phyloP scores from a whole-genome alignment of 2,888 invertebrate species.

The Hypomecis atomaria region DNA sequence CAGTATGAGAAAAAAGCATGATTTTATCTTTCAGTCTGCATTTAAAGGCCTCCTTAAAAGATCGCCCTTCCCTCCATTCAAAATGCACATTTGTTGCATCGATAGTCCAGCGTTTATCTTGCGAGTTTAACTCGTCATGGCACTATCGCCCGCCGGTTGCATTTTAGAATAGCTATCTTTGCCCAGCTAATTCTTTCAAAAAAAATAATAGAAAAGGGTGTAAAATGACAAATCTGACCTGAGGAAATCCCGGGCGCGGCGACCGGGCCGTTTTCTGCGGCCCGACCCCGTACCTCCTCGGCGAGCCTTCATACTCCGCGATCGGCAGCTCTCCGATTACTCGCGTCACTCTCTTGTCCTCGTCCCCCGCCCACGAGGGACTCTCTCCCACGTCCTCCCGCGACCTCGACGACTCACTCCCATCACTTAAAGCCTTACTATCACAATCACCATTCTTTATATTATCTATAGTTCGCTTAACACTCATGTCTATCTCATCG shows the following conservation, averaged over 20 bases:
- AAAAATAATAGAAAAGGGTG: constrained; percentile 2
- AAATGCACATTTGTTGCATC: too few relatives aligned
- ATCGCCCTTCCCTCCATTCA: too few relatives aligned
- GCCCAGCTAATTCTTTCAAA: background rate
- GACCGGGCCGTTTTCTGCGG: constrained; percentile 90
- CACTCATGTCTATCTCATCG: constrained; percentile 79
- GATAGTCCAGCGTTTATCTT: too few relatives aligned
- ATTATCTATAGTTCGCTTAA: constrained; percentile 81
- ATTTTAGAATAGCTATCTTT: too few relatives aligned
- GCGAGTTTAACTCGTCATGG: too few relatives aligned
- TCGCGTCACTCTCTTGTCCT: constrained; percentile 83
- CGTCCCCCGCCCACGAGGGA: constrained; percentile 71
- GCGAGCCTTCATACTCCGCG: constrained; percentile 96
- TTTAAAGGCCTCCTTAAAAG: too few relatives aligned
- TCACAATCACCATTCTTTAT: constrained; percentile 82
- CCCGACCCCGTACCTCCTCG: constrained; percentile 92
- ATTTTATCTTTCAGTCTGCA: too few relatives aligned
- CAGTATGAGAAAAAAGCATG: too few relatives aligned
- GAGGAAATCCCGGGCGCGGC: constrained; percentile 95
- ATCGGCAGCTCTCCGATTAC: constrained; percentile 95
- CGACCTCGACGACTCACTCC: constrained; percentile 70
- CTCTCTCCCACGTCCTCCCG: constrained; percentile 68
- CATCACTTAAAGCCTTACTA: constrained; percentile 74
- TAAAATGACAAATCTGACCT: constrained; percentile 66
- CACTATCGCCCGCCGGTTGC: too few relatives aligned